phyloP scores from a whole-genome alignment of 2,113 vertebrate species.

The Microtus ochrogaster region DNA sequence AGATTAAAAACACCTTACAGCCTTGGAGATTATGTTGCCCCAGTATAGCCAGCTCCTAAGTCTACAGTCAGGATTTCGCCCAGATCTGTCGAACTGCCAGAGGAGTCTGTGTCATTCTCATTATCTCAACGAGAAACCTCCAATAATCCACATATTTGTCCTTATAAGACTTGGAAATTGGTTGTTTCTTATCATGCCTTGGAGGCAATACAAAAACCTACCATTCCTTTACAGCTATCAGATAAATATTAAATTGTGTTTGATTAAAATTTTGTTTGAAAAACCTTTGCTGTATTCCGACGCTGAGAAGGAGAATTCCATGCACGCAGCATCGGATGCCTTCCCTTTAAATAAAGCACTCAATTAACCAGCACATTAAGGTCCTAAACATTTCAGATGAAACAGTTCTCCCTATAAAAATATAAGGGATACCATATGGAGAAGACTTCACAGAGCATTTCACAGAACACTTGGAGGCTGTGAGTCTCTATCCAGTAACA shows the following conservation, averaged over 20 bases:
- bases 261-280: slow-evolving; percentile 57
- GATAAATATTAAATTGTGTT: slow-evolving; percentile 67
- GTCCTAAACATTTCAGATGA: not conserved
- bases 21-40: slow-evolving; percentile 17
- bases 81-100: not conserved
- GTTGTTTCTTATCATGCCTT: slow-evolving; percentile 38
- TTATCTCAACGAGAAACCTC: slow-evolving; percentile 31
- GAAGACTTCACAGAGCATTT: not conserved
- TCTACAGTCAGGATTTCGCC: not conserved
- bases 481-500: no score
- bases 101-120: not conserved
- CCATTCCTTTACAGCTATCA: not conserved
- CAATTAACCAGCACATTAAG: not conserved
- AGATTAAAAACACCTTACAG: not conserved
- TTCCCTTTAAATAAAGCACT: slow-evolving; percentile 25
- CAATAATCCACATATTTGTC: slow-evolving; percentile 51
- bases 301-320: not conserved
- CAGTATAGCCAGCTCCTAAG: not conserved
- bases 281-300: slow-evolving; percentile 14
- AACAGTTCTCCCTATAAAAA: slow-evolving; percentile 4
- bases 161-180: slow-evolving; percentile 19
- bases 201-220: slow-evolving; percentile 39
- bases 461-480: not conserved
- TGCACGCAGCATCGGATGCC: not conserved
- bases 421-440: not conserved